Evolutionary conservation across 2,888 invertebrate species (phyloP).

Genomic region (Trypoxylon attenuatum): DNA sequence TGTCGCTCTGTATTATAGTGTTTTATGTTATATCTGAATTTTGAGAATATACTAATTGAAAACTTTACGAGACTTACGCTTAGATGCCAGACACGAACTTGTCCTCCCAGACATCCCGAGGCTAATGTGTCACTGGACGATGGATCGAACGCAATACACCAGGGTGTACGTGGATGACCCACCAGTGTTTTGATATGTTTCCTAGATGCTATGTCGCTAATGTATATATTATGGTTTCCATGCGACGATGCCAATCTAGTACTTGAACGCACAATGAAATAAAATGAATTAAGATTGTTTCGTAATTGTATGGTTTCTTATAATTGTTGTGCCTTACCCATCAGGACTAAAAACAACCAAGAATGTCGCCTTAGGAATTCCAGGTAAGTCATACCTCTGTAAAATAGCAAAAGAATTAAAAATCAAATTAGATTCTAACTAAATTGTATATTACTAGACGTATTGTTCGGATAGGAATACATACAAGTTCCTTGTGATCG

Average conservation of each 20-base stretch:
- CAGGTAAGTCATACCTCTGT: slow-evolving; percentile 84
- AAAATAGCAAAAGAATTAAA: not conserved
- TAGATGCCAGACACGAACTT: slow-evolving; percentile 93
- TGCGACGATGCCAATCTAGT: slow-evolving; percentile 90
- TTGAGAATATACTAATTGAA: no score
- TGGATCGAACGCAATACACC: slow-evolving; percentile 94
- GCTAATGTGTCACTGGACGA: slow-evolving; percentile 88
- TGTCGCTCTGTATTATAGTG: not conserved
- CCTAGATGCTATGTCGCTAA: slow-evolving; percentile 86
- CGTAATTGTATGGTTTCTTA: not conserved
- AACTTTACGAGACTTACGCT: slow-evolving; percentile 77
- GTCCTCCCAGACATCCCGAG: slow-evolving; percentile 91
- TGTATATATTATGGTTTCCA: slow-evolving; percentile 91
- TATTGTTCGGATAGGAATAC: slow-evolving; percentile 1
- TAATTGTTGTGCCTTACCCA: slow-evolving; percentile 77
- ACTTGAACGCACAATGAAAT: slow-evolving; percentile 71
- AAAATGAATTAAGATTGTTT: not conserved
- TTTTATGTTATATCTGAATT: not conserved
- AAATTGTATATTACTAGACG: not conserved
- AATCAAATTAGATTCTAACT: not conserved
- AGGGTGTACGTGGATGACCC: slow-evolving; percentile 92
- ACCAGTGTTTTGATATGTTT: slow-evolving; percentile 85
- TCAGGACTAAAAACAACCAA: slow-evolving; percentile 92
- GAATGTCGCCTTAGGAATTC: slow-evolving; percentile 87
- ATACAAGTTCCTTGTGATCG: slow-evolving; percentile 79